A percentile compares a stretch with the other conserved stretches of the same genome.
These are phyloP conservation scores for Gobiocypris rarus DNA, from an alignment of 2,113 vertebrate species.

Conservation along the genomic window DNA sequence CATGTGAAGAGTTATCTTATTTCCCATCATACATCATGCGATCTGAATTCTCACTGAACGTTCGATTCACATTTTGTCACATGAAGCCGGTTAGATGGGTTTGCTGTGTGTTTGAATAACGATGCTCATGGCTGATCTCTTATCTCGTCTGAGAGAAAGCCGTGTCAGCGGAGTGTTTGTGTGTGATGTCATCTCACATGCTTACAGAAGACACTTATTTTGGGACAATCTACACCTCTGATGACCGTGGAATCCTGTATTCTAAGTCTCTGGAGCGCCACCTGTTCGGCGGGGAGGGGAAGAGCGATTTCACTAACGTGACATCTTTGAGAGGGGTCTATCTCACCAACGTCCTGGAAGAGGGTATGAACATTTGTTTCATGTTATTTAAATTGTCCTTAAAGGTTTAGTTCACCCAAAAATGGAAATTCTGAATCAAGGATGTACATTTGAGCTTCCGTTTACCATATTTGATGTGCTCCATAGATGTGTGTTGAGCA, in stretches of 20 bases:
- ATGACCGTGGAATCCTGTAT: slow-evolving; percentile 72
- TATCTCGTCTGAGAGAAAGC: slow-evolving; percentile 16
- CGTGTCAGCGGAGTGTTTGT: slow-evolving; percentile 37
- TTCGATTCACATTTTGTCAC: not conserved
- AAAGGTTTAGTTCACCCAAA: not conserved
- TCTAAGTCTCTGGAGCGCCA: slow-evolving; percentile 77
- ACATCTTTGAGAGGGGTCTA: slow-evolving; percentile 74
- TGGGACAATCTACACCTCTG: slow-evolving; percentile 78
- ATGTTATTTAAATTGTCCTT: not conserved
- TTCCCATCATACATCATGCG: not conserved
- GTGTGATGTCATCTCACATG: slow-evolving; percentile 17
- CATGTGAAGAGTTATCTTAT: not conserved
- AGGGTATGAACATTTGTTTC: slow-evolving; percentile 61
- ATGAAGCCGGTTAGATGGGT: slow-evolving; percentile 21
- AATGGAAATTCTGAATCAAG: not conserved
- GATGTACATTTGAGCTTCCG: not conserved
- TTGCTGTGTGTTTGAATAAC: slow-evolving; percentile 45
- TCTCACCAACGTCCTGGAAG: slow-evolving; percentile 74
- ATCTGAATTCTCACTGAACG: not conserved
- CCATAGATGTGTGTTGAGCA: not conserved
- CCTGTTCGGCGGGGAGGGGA: slow-evolving; percentile 72
- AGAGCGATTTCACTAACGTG: slow-evolving; percentile 79
- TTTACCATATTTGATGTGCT: not conserved
- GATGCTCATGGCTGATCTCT: slow-evolving; percentile 22
- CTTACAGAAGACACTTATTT: slow-evolving; percentile 74